These are phyloP conservation scores for Cheilosia impressa DNA, from an alignment of 2,888 invertebrate genomes.

Conservation along the genomic window DNA sequence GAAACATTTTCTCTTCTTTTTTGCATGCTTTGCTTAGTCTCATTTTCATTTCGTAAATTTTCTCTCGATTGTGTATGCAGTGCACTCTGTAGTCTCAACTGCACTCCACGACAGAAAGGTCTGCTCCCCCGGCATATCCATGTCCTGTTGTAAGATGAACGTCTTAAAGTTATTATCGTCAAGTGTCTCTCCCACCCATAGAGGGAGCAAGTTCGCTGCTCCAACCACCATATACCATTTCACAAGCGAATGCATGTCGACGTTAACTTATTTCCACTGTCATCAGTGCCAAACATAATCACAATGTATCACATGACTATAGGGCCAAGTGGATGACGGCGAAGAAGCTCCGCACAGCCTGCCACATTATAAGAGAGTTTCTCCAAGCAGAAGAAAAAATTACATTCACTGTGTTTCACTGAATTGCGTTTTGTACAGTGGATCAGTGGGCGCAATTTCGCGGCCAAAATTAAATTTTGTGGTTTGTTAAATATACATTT, in stretches of 20 bases:
- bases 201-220: background rate
- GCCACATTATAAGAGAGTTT: slow-evolving; percentile 46
- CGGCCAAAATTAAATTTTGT: background rate
- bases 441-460: background rate
- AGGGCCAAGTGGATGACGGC: slow-evolving; percentile 57
- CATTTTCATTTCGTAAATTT: slow-evolving; percentile 10
- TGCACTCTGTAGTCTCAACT: slow-evolving; percentile 2
- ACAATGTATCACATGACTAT: slow-evolving; percentile 64
- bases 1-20: background rate
- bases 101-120: background rate
- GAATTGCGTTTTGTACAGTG: slow-evolving; percentile 22
- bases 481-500: background rate
- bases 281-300: slow-evolving; percentile 68
- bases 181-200: slow-evolving; percentile 40
- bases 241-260: slow-evolving; percentile 50
- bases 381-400: slow-evolving; percentile 45
- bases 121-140: background rate
- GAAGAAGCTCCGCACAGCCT: slow-evolving; percentile 36
- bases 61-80: slow-evolving; percentile 14
- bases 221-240: slow-evolving; percentile 4
- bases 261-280: slow-evolving; percentile 65
- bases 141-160: slow-evolving; percentile 16
- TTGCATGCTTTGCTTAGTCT: background rate
- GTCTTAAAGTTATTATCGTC: slow-evolving; percentile 48
- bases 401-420: slow-evolving; percentile 13